phyloP scores from a whole-genome alignment of 2,113 vertebrate genomes.

The Rhegmatorhina hoffmannsi region DNA sequence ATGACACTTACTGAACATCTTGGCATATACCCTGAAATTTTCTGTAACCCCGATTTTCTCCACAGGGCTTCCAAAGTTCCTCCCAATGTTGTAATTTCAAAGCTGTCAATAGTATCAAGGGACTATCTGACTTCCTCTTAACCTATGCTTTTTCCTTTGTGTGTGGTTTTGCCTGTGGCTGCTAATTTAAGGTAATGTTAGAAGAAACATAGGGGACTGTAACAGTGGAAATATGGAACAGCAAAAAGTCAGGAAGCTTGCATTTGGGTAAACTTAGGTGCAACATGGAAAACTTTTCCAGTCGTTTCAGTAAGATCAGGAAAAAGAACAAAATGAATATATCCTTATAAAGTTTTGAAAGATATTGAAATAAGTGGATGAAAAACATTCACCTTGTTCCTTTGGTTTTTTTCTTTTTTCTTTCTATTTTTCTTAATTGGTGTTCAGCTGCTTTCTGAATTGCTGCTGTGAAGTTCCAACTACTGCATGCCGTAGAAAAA shows the following conservation, averaged over 20 bases:
- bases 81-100: neutral
- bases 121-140: neutral
- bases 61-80: neutral
- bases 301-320: neutral
- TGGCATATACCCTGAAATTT: neutral
- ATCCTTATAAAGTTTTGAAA: neutral
- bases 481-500: neutral
- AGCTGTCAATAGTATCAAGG: neutral
- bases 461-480: neutral
- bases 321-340: neutral
- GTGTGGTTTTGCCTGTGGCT: neutral
- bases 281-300: neutral
- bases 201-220: neutral
- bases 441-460: neutral
- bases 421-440: neutral
- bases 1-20: neutral
- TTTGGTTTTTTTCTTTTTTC: neutral
- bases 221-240: neutral
- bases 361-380: neutral
- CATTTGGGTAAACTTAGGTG: neutral
- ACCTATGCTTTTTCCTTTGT: neutral
- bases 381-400: neutral
- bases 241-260: neutral
- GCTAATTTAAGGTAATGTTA: neutral
- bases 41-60: neutral